Evolutionary conservation across 2,888 invertebrate genomes (phyloP), one percentile per base, ranked within the genome.

Genomic region (Geophilus truncorum): DNA sequence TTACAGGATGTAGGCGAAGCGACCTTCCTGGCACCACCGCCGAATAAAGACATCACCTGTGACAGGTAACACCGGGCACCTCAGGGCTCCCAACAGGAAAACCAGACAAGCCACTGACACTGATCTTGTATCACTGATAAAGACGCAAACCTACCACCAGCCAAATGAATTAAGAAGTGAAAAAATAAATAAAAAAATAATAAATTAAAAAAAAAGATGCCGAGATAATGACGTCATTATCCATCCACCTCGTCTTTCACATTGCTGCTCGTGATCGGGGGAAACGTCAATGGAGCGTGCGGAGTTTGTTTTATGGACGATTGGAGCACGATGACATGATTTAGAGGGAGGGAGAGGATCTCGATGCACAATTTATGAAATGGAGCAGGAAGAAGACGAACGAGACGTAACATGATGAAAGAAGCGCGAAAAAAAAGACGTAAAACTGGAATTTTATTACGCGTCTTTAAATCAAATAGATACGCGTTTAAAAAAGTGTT

Each of bases 1-100:
- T 70, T 70, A 28, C 23, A 70, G 70, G 25, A 28, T 70, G 28
- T 70, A 28, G 70, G 70, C 70, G 70, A 70, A 28, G 70, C 70
- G 70, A 70, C 70, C 70, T 70, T 70, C 25, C 70, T 70, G 70
- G 77, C 77, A 77, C 77, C 21, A 77, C 77, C 21, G 34, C 34
- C 36, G 77, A 77, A 36, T 77, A 77, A 70, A 77, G 77, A 77
- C 77, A 36, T 77, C 77, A 77, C 77, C 32, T 77, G 34, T 77
- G 77, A 77, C 77, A 77, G 77, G 77, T 77, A 77, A 77, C 77
- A 77, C 32, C 32, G 36, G 77, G 77, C 77, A 77, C 77, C 77
- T 77, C 34, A 32, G 77, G 77, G 34, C 77, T n/a, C 36, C 34
- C 36, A 77, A 77, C 77, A 77, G 36, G 77, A 70, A 70, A 77